Evolutionary conservation across 2,113 vertebrate genomes (phyloP).

Genomic region (Pomatorhinus ruficollis): DNA sequence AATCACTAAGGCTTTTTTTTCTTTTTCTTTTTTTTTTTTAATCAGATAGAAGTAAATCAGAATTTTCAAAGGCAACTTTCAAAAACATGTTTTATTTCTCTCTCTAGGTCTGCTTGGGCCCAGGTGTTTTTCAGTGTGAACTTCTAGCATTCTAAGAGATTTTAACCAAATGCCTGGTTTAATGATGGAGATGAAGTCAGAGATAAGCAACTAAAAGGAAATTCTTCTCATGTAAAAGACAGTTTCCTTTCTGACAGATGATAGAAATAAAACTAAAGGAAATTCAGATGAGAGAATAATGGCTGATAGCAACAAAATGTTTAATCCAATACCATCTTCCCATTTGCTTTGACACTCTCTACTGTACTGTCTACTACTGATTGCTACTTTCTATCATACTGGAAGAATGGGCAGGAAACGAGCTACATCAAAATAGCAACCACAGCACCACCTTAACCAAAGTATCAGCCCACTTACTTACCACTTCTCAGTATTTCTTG

Average conservation of each 20-base stretch:
- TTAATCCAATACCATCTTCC: background rate
- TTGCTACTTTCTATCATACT: background rate
- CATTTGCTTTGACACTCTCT: background rate
- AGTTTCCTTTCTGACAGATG: background rate
- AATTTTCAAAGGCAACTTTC: background rate
- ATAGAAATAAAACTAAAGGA: background rate
- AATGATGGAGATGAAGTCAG: background rate
- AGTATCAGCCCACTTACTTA: background rate
- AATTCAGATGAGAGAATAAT: background rate
- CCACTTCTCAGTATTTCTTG: background rate
- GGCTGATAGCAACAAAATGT: background rate
- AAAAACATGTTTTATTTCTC: background rate
- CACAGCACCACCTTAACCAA: background rate
- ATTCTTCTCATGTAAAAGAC: background rate
- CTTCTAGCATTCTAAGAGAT: rapidly evolving
- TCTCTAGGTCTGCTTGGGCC: background rate
- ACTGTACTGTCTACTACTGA: background rate
- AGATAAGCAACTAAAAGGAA: background rate
- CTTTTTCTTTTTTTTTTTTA: background rate
- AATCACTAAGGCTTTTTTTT: background rate
- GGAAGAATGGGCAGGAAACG: background rate
- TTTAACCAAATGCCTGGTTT: background rate
- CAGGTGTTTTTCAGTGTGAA: background rate
- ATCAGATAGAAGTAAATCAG: background rate
- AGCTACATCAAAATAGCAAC: background rate